A percentile compares a stretch with the other conserved stretches of the same genome.
Conservation (phyloP, 2,888 invertebrate species). For the Drosophila atroscutellata region DNA sequence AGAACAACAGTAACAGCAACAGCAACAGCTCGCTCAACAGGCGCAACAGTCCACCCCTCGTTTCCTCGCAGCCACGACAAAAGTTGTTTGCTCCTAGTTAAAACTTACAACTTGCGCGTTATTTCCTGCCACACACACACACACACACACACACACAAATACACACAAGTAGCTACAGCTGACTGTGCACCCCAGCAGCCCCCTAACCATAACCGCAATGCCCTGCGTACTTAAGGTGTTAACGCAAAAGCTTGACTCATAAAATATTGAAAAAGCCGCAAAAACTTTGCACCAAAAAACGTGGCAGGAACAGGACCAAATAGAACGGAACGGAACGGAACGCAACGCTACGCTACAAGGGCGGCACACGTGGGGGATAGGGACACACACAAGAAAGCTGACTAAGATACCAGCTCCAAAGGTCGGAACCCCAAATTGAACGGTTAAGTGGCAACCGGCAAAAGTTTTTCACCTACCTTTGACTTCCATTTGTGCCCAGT, state of each 20-base stretch:
- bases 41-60: constrained; percentile 43
- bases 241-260: constrained; percentile 82
- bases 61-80: constrained; percentile 15
- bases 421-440: constrained; percentile 65
- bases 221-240: constrained; percentile 80
- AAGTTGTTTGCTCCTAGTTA: constrained; percentile 73
- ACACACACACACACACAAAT: constrained; percentile 14
- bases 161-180: constrained; percentile 13
- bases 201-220: constrained; percentile 54
- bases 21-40: constrained; percentile 55
- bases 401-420: constrained; percentile 46
- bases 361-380: constrained; percentile 15
- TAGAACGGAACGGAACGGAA: constrained; percentile 25
- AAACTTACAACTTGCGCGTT: constrained; percentile 78
- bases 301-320: constrained; percentile 32
- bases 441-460: constrained; percentile 64
- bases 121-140: constrained; percentile 68
- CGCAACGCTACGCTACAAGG: constrained; percentile 20
- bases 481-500: constrained; percentile 45
- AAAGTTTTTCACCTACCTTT: constrained; percentile 63
- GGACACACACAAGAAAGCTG: constrained; percentile 18
- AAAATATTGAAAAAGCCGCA: constrained; percentile 84
- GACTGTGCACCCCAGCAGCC: constrained; percentile 7
- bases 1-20: constrained; percentile 47
- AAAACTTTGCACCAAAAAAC: constrained; percentile 81